Evolutionary conservation across 1,140 invertebrate genomes (phyloP).

Genomic region (Penaeus chinensis): DNA sequence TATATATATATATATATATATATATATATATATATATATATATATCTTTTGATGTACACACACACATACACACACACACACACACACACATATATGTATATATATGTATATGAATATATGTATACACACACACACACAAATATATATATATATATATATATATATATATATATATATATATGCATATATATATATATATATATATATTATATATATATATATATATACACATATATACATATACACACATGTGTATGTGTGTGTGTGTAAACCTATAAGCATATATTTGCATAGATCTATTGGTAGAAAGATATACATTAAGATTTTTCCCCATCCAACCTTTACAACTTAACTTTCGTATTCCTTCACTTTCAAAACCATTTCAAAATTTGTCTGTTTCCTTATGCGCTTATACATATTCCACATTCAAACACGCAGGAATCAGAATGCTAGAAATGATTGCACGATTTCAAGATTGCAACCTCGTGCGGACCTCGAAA

Average conservation of each 20-base stretch:
- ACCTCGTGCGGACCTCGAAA: too few species aligned
- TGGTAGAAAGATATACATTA: not conserved
- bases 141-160: too few species aligned
- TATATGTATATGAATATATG: too few species aligned
- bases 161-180: too few species aligned
- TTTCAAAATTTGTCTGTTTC: not conserved
- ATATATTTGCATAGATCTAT: conserved; percentile 8
- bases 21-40: conserved; percentile 5
- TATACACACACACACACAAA: not conserved
- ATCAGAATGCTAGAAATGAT: too few species aligned
- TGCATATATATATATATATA: too few species aligned
- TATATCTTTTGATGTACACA: not conserved
- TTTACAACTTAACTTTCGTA: not conserved
- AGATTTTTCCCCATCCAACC: not conserved
- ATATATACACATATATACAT: not conserved
- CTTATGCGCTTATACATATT: too few species aligned
- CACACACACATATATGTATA: not conserved
- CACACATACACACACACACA: not conserved
- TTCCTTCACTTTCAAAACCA: not conserved
- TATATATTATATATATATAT: too few species aligned
- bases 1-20: conserved; percentile 18
- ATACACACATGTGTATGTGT: not conserved
- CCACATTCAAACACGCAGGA: too few species aligned
- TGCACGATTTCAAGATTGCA: too few species aligned
- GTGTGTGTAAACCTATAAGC: not conserved